A percentile compares a stretch with the other conserved stretches of the same genome.
Conservation (phyloP, 1,140 invertebrate species). For the Calycopis cecrops region DNA sequence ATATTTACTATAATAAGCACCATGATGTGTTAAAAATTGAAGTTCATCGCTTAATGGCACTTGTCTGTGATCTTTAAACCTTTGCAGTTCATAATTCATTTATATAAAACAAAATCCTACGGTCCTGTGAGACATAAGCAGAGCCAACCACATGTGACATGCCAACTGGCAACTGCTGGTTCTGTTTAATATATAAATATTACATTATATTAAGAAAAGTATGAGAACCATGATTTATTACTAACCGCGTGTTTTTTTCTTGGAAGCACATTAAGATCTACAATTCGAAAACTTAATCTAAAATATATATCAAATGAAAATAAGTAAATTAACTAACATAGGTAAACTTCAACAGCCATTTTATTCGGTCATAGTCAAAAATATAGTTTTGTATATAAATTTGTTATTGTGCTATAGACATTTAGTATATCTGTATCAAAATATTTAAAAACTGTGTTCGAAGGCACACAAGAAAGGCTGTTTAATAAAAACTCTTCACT, state of each 20-base stretch:
- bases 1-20: constrained; percentile 39
- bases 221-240: constrained; percentile 6
- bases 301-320: constrained; percentile 17
- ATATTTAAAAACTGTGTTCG: background rate
- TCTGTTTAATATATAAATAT: no score
- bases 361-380: background rate
- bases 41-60: constrained; percentile 25
- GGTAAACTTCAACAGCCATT: constrained; percentile 7
- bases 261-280: constrained; percentile 17
- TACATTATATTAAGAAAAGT: background rate
- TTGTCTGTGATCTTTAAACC: constrained; percentile 9
- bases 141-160: no score
- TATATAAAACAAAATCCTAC: no score
- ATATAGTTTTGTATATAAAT: background rate
- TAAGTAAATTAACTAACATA: constrained; percentile 14
- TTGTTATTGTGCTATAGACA: background rate
- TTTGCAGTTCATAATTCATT: no score
- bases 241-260: constrained; percentile 11
- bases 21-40: constrained; percentile 25
- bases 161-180: no score
- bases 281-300: constrained; percentile 19
- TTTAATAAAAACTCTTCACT: constrained; percentile 11
- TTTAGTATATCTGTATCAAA: constrained; percentile 8
- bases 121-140: no score
- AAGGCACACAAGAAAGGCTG: constrained; percentile 40